A percentile compares a stretch with the other conserved stretches of the same genome.
These are phyloP conservation scores for Coleophora deauratella DNA, from an alignment of 2,888 invertebrate species.

Conservation along the genomic window DNA sequence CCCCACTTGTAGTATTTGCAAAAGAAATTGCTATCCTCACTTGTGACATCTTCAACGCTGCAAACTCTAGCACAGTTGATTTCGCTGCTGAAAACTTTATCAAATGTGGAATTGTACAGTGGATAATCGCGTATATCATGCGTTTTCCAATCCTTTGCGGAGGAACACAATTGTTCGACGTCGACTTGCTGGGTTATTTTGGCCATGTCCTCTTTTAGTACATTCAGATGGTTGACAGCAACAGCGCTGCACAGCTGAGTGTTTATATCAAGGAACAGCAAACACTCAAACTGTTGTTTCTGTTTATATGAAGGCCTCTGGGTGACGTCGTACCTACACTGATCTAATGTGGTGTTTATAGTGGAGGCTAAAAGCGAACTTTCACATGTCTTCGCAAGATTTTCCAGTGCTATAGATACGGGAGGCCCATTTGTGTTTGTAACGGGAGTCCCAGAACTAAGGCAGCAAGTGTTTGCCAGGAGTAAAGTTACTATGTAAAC, in stretches of 20 bases:
- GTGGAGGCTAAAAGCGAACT: conserved; percentile 33
- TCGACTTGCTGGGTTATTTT: conserved; percentile 33
- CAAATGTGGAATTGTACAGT: conserved; percentile 27
- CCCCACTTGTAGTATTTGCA: conserved; percentile 63
- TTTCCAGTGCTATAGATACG: conserved; percentile 20
- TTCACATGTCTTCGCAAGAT: conserved; percentile 37
- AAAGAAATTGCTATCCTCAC: conserved; percentile 40
- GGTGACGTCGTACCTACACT: conserved; percentile 35
- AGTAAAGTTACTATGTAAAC: conserved; percentile 37
- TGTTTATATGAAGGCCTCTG: conserved; percentile 25
- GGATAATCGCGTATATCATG: conserved; percentile 26
- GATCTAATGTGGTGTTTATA: conserved; percentile 30
- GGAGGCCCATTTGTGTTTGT: conserved; percentile 12
- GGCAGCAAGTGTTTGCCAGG: conserved; percentile 39
- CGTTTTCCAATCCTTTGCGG: conserved; percentile 41
- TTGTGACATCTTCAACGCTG: conserved; percentile 27
- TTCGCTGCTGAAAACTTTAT: conserved; percentile 28
- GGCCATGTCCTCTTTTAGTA: conserved; percentile 27
- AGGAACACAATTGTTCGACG: conserved; percentile 32
- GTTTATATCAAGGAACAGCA: conserved; percentile 58
- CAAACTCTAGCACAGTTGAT: conserved; percentile 43
- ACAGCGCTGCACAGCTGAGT: conserved; percentile 41
- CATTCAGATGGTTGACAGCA: conserved; percentile 21
- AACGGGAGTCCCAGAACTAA: conserved; percentile 33
- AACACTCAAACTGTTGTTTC: conserved; percentile 39